phyloP scores from a whole-genome alignment of 2,797 vertebrate genomes.

The Discoglossus pictus region DNA sequence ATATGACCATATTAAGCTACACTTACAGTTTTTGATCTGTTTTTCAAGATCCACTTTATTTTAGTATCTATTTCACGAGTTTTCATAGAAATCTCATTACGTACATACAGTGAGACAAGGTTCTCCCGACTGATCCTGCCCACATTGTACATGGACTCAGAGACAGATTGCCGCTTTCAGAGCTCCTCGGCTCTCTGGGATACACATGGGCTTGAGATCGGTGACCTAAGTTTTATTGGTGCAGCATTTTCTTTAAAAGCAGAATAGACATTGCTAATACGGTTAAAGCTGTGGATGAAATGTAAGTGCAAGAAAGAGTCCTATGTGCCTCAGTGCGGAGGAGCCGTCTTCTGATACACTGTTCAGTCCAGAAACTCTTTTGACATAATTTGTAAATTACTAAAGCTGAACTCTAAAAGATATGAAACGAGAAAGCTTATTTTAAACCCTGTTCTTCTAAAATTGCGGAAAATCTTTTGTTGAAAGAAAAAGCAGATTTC shows the following conservation, averaged over 20 bases:
- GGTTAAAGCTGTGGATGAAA: constrained; percentile 2
- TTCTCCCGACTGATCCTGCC: neutral
- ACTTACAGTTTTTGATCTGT: no score
- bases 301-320: neutral
- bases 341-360: neutral
- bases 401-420: neutral
- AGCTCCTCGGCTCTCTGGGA: neutral
- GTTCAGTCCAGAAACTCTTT: neutral
- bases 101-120: neutral
- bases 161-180: neutral
- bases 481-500: no score
- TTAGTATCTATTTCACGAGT: no score
- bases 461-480: constrained; percentile 3
- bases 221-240: constrained; percentile 22
- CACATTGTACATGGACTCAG: no score
- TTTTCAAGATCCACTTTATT: no score
- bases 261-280: neutral
- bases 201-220: neutral
- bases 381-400: neutral
- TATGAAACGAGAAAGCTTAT: neutral
- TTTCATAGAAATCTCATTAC: no score
- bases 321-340: neutral
- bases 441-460: constrained; percentile 4
- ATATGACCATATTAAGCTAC: no score
- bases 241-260: constrained; percentile 2